Conservation (phyloP, 2,888 invertebrate species). For the Nasonovia ribisnigri region DNA sequence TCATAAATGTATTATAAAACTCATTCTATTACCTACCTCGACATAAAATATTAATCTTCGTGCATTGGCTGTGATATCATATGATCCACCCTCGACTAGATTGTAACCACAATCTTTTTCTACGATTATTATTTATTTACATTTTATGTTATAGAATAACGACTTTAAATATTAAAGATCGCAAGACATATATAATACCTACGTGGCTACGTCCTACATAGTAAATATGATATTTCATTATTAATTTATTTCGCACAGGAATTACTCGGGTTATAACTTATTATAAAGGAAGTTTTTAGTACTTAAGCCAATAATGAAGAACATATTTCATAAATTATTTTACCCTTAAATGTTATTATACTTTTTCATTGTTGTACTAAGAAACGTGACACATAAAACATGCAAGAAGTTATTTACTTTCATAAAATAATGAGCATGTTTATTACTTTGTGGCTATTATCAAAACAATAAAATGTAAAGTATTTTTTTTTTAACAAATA, state of each 20-base stretch:
- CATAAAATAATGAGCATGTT: conserved; percentile 7
- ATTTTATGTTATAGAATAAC: conserved; percentile 9
- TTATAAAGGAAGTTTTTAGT: conserved; percentile 1
- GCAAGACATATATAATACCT: neutral
- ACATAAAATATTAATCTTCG: neutral
- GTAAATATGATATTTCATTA: conserved; percentile 15
- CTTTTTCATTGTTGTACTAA: conserved; percentile 9
- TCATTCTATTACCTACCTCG: neutral
- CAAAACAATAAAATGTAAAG: conserved; percentile 1
- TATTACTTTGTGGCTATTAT: conserved; percentile 20
- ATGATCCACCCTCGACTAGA: neutral
- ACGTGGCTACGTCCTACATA: neutral
- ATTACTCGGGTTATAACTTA: neutral
- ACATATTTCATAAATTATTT: conserved; percentile 25
- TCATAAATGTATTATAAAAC: conserved; percentile 2
- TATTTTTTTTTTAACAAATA: conserved; percentile 1
- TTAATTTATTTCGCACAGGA: neutral
- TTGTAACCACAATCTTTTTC: neutral
- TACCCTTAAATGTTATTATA: conserved; percentile 27
- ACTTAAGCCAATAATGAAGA: conserved; percentile 6
- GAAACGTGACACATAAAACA: conserved; percentile 14
- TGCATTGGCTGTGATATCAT: neutral
- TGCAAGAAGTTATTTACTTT: conserved; percentile 9
- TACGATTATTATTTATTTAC: neutral
- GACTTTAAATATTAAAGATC: neutral